A percentile compares a stretch with the other conserved stretches of the same genome.
Conservation (phyloP, 2,888 invertebrate genomes). For the Pachycephus smyrnensis region DNA sequence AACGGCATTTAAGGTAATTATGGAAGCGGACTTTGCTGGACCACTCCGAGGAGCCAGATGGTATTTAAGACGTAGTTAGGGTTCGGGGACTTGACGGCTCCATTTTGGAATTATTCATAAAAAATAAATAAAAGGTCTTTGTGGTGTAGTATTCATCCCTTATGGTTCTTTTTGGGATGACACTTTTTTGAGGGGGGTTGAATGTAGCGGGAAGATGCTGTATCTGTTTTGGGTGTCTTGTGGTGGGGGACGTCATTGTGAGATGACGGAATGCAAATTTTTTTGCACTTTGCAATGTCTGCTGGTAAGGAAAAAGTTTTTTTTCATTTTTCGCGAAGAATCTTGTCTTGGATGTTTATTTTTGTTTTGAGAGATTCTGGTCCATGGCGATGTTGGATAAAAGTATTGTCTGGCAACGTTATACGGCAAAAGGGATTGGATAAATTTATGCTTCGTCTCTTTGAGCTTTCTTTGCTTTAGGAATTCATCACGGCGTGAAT, state of each 20-base stretch:
- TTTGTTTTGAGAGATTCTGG: not conserved
- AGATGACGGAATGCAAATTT: not conserved
- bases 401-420: not conserved
- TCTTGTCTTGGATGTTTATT: not conserved
- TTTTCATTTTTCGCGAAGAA: not conserved
- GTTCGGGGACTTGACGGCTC: not conserved
- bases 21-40: constrained; percentile 26
- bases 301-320: too few relatives aligned
- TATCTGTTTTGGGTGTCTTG: not conserved
- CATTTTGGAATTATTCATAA: not conserved
- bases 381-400: not conserved
- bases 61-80: not conserved
- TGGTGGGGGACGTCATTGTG: not conserved
- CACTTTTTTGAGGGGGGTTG: not conserved
- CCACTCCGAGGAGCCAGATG: constrained; percentile 22
- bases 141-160: not conserved
- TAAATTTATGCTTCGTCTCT: not conserved
- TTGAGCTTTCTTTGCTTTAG: not conserved
- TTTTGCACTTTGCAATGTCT: too few relatives aligned
- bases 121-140: not conserved
- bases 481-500: not conserved
- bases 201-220: not conserved
- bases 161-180: not conserved
- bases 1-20: constrained; percentile 23
- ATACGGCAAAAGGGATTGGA: not conserved